These are phyloP conservation scores for Drosophila bipectinata DNA, from an alignment of 1,140 invertebrate genomes.

Conservation along the genomic window DNA sequence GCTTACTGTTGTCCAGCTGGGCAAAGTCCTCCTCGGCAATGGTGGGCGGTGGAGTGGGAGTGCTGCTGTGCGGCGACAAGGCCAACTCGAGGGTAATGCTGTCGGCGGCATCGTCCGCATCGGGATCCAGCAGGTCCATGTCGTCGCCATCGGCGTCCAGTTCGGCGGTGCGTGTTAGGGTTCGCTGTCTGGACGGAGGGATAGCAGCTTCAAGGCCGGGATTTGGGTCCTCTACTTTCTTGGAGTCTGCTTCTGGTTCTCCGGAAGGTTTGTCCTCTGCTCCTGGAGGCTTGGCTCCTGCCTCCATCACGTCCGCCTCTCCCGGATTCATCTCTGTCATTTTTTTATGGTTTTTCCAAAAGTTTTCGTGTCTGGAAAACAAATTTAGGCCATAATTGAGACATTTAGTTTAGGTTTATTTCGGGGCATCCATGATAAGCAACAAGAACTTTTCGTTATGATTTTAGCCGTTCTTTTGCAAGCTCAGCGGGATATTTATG, in stretches of 20 bases:
- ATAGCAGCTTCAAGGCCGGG: slow-evolving; percentile 12
- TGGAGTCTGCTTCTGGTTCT: neutral
- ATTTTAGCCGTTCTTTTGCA: neutral
- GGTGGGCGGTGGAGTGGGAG: slow-evolving; percentile 68
- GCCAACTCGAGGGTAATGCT: slow-evolving; percentile 71
- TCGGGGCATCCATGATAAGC: too few relatives aligned
- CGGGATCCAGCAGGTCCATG: slow-evolving; percentile 38
- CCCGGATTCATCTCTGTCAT: slow-evolving; percentile 64
- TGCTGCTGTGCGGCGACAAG: slow-evolving; percentile 55
- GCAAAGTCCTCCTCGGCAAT: slow-evolving; percentile 62
- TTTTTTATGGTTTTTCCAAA: slow-evolving; percentile 26
- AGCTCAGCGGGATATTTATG: neutral
- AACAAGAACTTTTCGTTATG: neutral
- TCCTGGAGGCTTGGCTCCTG: neutral
- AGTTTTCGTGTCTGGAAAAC: slow-evolving; percentile 29
- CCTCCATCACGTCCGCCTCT: slow-evolving; percentile 31
- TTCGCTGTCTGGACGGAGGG: slow-evolving; percentile 57
- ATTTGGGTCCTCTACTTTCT: neutral
- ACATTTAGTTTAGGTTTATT: slow-evolving; percentile 16
- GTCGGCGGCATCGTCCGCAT: slow-evolving; percentile 67
- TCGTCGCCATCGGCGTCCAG: slow-evolving; percentile 69
- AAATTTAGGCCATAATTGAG: slow-evolving; percentile 61
- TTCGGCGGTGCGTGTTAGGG: slow-evolving; percentile 63
- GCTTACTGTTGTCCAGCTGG: slow-evolving; percentile 71
- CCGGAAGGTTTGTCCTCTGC: neutral